Evolutionary conservation across 2,797 vertebrate genomes (phyloP), one percentile per base, ranked within the genome.

Genomic region (Scolopax rusticola): DNA sequence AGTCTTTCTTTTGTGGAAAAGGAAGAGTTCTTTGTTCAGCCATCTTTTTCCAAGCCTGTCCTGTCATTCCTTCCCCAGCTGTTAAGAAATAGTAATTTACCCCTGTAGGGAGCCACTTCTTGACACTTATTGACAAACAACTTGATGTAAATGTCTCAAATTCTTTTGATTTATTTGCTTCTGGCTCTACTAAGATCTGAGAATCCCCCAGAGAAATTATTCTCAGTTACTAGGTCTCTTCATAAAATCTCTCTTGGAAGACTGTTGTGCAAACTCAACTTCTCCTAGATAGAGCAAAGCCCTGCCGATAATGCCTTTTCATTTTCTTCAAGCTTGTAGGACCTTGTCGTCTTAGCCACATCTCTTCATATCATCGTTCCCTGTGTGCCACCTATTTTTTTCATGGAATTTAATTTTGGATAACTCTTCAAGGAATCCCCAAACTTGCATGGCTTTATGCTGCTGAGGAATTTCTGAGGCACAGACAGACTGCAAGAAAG

Each of bases 111-210:
- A 96, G 84, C 91, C 59, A 51, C 63, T 87, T 84, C 41, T 92
- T 95, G 45, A 27, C 23, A 21, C 85, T 90, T 95, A 83, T 65
- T 93, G 94, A 87, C 93, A 80, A 92, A 88, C 75, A 91, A 69
- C 70, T 90, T 94, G 67, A 94, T 95, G 85, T 94, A 94, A 90
- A 95, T 71, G 68, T 92, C 75, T 90, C 43, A 15, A 3, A 86
- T 95, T 95, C 60, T 54, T 87, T 74, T 56, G 63, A 18, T 87
- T 63, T 90, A 2, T 92, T 95, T 93, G 78, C 64, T 95, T 92
- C 86, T 94, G 84, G 68, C 86, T 95, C 64, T 93, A 1, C 61
- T 77, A 36, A 93, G 75, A 79, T 90, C 25, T 0, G 1, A 77
- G 74, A 53, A 53, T 87, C 27, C 0, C 16, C 60, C 48, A 83